These are phyloP conservation scores for Coregonus suidteri DNA, from an alignment of 2,797 vertebrate species.

Conservation along the genomic window DNA sequence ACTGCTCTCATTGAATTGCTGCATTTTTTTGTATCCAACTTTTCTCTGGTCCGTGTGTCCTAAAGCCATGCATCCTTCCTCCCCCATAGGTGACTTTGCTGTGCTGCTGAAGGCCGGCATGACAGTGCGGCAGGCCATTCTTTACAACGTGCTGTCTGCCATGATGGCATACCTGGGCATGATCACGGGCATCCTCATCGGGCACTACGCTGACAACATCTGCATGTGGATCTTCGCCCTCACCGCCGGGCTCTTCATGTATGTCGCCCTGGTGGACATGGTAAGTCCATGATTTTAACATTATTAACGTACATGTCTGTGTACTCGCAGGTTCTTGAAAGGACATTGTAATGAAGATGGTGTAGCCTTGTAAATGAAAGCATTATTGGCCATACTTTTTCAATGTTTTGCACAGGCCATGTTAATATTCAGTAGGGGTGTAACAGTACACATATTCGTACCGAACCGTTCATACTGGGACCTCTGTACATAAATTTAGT, in stretches of 20 bases:
- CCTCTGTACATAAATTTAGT: too few species aligned
- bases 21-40: too few species aligned
- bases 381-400: background rate
- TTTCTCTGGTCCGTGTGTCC: background rate
- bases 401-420: background rate
- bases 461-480: too few species aligned
- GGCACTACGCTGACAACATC: constrained; percentile 93
- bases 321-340: background rate
- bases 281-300: constrained; percentile 69
- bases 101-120: constrained; percentile 95
- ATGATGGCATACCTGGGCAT: constrained; percentile 92
- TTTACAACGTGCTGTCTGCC: constrained; percentile 92
- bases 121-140: constrained; percentile 93
- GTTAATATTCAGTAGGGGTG: too few species aligned
- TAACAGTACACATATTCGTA: too few species aligned
- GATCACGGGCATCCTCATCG: constrained; percentile 90
- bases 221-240: constrained; percentile 97
- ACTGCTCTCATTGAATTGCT: background rate
- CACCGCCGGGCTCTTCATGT: constrained; percentile 96
- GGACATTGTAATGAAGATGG: background rate
- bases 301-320: background rate
- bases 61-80: background rate
- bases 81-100: constrained; percentile 89
- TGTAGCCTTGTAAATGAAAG: background rate
- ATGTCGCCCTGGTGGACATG: constrained; percentile 98